A percentile compares a stretch with the other conserved stretches of the same genome.
Conservation (phyloP, 2,888 invertebrate species). For the Lithosia quadra region DNA sequence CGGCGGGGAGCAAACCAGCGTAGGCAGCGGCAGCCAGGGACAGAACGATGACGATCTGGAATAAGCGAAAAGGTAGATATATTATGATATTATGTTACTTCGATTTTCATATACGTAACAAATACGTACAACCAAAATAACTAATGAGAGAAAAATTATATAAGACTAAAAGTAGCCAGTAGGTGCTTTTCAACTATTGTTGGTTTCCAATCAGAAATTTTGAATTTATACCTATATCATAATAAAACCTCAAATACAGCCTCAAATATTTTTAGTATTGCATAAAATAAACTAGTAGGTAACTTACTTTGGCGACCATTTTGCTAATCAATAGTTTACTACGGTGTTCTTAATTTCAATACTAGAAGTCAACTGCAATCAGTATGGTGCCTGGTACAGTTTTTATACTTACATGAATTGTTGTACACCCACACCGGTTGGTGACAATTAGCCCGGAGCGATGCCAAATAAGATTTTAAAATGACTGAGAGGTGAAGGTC, state of each 20-base stretch:
- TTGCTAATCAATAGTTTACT: not conserved
- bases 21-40: conserved; percentile 66
- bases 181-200: not conserved
- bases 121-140: not conserved
- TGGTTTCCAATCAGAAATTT: not conserved
- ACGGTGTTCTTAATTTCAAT: conserved; percentile 63
- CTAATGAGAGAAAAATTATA: no score
- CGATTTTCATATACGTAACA: no score
- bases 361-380: conserved; percentile 67
- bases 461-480: conserved; percentile 19
- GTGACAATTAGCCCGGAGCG: conserved; percentile 39
- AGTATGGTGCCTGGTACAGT: conserved; percentile 56
- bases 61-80: conserved; percentile 14
- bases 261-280: not conserved
- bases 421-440: conserved; percentile 50
- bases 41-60: conserved; percentile 68
- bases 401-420: conserved; percentile 71
- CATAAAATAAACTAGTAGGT: not conserved
- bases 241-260: no score
- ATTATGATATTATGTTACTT: no score
- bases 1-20: conserved; percentile 60
- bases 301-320: conserved; percentile 29
- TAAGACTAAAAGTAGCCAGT: not conserved
- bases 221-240: not conserved
- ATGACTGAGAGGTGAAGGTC: conserved; percentile 43